phyloP scores from a whole-genome alignment of 2,888 invertebrate genomes.

The Microctonus aethiopoides region DNA sequence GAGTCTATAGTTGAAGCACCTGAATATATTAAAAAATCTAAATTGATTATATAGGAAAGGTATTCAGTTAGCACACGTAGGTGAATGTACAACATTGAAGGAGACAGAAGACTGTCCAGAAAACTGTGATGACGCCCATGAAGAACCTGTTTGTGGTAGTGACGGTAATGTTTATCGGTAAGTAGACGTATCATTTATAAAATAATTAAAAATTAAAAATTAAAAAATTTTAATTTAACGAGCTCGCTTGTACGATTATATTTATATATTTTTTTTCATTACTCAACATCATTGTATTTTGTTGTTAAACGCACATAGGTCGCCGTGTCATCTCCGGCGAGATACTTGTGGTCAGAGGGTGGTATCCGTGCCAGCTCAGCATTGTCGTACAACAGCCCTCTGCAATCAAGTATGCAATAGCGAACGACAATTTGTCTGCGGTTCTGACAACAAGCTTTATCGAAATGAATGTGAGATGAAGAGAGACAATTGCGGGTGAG shows the following conservation, averaged over 20 bases:
- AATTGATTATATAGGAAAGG: constrained; percentile 73
- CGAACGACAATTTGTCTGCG: constrained; percentile 86
- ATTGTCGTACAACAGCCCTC: constrained; percentile 86
- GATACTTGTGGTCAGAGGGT: constrained; percentile 89
- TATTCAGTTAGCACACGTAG: constrained; percentile 88
- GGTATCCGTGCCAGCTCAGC: constrained; percentile 82
- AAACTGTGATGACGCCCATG: constrained; percentile 71
- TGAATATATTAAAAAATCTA: not conserved
- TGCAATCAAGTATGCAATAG: constrained; percentile 82
- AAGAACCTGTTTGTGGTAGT: constrained; percentile 87
- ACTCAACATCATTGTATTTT: not conserved
- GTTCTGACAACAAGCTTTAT: constrained; percentile 90
- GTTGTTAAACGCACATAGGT: constrained; percentile 67
- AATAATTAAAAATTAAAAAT: no score
- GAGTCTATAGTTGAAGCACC: not conserved
- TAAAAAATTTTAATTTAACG: no score
- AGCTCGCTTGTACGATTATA: no score
- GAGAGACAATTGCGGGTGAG: constrained; percentile 87
- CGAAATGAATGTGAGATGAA: constrained; percentile 92
- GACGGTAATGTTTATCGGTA: constrained; percentile 90
- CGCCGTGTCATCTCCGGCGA: constrained; percentile 84
- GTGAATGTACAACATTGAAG: constrained; percentile 83
- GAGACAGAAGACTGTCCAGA: constrained; percentile 74
- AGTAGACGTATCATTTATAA: constrained; percentile 38
- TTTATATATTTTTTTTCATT: not conserved